Base-by-base conservation (phyloP, 2,888 invertebrate species). In the Trichogramma evanescens region DNA sequence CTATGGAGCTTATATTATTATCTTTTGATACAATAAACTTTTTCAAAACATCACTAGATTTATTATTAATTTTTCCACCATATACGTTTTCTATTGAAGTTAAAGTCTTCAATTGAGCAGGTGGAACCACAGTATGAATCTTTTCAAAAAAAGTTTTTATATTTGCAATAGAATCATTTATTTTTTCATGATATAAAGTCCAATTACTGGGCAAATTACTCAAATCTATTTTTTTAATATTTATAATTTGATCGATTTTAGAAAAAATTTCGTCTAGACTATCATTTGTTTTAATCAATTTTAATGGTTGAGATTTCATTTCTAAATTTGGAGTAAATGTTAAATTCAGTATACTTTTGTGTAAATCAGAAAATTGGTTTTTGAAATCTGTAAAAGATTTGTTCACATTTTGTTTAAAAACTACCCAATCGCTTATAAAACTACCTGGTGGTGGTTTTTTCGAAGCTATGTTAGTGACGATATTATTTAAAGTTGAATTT, bases 371-470 rank as follows among this genome's bases (percentile, higher is more conserved):
- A 26, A 26, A 26, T 26, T 26, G 26, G 26, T 26, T 5, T 10
- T 56, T 9, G 10, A 62, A 53, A 40, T 59, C 54, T 3, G 26
- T 38, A 1, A 62, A 26, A 7, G 54, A 45, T 3, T 59, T 54
- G 42, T 59, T 56, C 39, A 62, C n/a, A 40, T 58, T 42, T 5
- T 56, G 50, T 39, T 39, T 53, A 10, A 54, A 61, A 39, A 40
- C 44, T 48, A 13, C 9, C 10, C 7, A 4, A 9, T 58, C 54
- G 13, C 54, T 6, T n/a, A 38, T 43, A 4, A 38, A 4, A 48
- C 42, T 42, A 4, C 5, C n/a, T 5, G n/a, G n/a, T 1, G 45
- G 45, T 9, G 45, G 8, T 45, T 45, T 45, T 45, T 45, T n/a
- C 45, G 45, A 45, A 8, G n/a, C 7, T 6, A 40, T 51, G 9